Base-by-base conservation (phyloP, 1,140 invertebrate species). In the Drosophila lini region DNA sequence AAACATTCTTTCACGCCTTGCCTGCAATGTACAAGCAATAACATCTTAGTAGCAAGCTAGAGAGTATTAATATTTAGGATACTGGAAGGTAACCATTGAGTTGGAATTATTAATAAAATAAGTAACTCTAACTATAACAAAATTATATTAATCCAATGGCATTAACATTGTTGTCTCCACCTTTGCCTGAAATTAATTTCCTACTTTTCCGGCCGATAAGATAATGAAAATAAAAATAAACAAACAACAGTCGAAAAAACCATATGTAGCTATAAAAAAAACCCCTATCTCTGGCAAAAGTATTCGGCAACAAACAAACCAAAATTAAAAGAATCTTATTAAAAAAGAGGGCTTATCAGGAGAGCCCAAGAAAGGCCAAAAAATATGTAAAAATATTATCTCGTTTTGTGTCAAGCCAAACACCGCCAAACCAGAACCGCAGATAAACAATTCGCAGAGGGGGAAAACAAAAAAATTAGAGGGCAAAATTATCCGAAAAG, bases 331-430 rank as follows among this genome's bases (percentile, higher is more conserved):
- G 34, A 57, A 36, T 42, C 28, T 10, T 5, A 56, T 48, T 56
- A 22, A 53, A 10, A 16, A 15, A 22, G 7, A 15, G 32, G 10
- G n/a, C 55, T 62, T 50, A 55, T 34, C 47, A 70, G 63, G 69
- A 34, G 45, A 71, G 28, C 31, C 62, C 58, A 15, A 42, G 40
- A 44, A 44, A 62, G 22, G n/a, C 16, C 13, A 69, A 80, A 28
- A 74, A 50, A 65, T 55, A 58, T 74, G 56, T 74, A 41, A 59
- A 58, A 64, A 53, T 31, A 71, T 78, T 81, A 78, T 81, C 74
- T 59, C 67, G 63, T 70, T 83, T 79, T 78, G 74, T 45, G 64
- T 25, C 42, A 65, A 61, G 61, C 55, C 68, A 73, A 67, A 81
- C 55, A 50, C 31, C 16, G 31, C 16, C 34, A 70, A 71, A 65